phyloP scores from a whole-genome alignment of 2,888 invertebrate genomes.

The Acrobasis consociella region DNA sequence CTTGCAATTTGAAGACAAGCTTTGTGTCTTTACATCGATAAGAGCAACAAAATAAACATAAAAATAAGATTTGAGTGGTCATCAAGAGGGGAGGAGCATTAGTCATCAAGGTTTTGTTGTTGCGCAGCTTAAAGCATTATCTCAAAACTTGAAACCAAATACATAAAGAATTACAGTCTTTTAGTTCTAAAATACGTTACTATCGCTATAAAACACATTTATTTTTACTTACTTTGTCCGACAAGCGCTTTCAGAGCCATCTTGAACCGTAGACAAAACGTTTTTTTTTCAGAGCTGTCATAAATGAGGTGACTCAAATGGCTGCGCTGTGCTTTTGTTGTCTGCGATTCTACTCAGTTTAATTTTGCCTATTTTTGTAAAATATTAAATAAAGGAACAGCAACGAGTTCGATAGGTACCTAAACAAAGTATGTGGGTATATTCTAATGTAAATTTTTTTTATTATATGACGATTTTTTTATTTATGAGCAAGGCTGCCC shows the following conservation, averaged over 20 bases:
- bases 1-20: not conserved
- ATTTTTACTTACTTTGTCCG: slow-evolving; percentile 90
- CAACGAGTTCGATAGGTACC: no score
- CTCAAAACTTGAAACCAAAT: not conserved
- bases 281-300: slow-evolving; percentile 26
- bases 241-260: slow-evolving; percentile 95
- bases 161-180: not conserved
- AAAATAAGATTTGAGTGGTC: not conserved
- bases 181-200: not conserved
- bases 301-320: not conserved
- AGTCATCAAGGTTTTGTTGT: slow-evolving; percentile 6
- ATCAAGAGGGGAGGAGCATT: slow-evolving; percentile 1
- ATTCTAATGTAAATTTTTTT: no score
- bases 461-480: no score
- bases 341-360: not conserved
- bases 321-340: not conserved
- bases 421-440: no score
- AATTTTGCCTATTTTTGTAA: no score
- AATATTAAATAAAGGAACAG: no score
- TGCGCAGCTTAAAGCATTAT: not conserved
- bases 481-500: no score
- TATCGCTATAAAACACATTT: slow-evolving; percentile 34
- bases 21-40: not conserved
- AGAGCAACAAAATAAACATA: not conserved
- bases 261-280: slow-evolving; percentile 75